Evolutionary conservation across 2,797 vertebrate species (phyloP), one percentile per base, ranked within the genome.

Genomic region (Triplophysa yarkandensis): DNA sequence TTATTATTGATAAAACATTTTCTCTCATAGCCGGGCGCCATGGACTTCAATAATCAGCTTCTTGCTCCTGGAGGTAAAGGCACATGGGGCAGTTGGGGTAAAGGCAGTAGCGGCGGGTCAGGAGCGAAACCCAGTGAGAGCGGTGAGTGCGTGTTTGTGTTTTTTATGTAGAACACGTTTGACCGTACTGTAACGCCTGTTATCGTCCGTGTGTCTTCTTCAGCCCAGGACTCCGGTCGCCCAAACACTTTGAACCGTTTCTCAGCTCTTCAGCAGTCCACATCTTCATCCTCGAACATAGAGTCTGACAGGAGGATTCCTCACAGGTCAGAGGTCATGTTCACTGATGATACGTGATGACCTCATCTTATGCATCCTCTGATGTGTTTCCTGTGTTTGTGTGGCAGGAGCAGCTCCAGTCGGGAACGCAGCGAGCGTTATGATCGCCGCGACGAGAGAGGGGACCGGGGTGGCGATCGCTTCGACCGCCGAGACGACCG

Each of bases 51-150:
- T 84, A 97, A 95, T 82, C 96, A 98, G 87, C 88, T 98, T 43
- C 95, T 99, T 39, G 96, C 96, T 0, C 98, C 98, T 0, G 96
- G 96, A 0, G 96, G 96, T 50, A 95, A 98, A 77, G 92, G 97
- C 82, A 87, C 87, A 0, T 93, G 89, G 89, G 92, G 92, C 2
- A 98, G 96, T 87, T 99, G 97, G 97, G 97, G 96, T 19, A 98
- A 96, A 81, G 97, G 97, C 77, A 99, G 97, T 92, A 99, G 96
- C 0, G 97, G 97, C 13, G 97, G 97, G 54, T 92, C 92, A 36
- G 95, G 91, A 0, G 78, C 94, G 0, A 99, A 99, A 85, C 93
- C 94, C 89, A 32, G 86, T 87, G 74, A 91, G 1, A 17, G 36
- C 67, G 64, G 82, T 67, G 39, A 85, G 28, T 48, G 27, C 43